Base-by-base conservation (phyloP, 2,797 vertebrate genomes). In the Sebastes itinus region DNA sequence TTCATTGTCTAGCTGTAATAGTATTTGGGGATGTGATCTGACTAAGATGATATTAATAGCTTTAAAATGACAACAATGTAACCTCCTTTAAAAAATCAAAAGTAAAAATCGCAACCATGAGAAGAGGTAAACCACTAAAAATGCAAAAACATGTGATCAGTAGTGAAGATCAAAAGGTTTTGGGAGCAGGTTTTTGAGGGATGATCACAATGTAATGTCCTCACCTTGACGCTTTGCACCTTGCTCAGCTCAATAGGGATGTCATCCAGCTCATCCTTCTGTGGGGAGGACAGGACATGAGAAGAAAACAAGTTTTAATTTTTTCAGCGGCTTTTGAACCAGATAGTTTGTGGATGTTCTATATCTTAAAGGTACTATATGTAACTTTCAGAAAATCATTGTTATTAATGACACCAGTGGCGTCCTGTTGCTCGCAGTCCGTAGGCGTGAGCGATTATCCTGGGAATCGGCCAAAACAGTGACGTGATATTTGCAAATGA, bases 241-340 rank as follows among this genome's bases (percentile, higher is more conserved):
- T 99, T 99, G 95, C 97, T 99, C 84, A 99, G 96, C 93, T 99
- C 98, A 16, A 99, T 97, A 5, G 98, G 97, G 72, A 96, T 94
- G 78, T 97, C 97, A 0, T 98, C 97, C 4, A 97, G 94, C 84
- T 98, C 98, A 0, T 99, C 97, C 71, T 97, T 99, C 98, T 99
- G 83, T 65, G 32, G 74, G 35, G 38, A 78, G 11, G 56, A 79
- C 11, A 85, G 52, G 77, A n/a, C 67, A 32, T 4, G 23, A 62
- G 16, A 74, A 18, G 61, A 65, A 10, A 22, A n/a, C 6, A 73
- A 46, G 7, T 22, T 9, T 28, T 58, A 0, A n/a, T 10, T 56
- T 42, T 56, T 56, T 12, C 22, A 42, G 2, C 23, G 23, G 13
- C 11, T 3, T 23, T 30, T 59, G 14, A 18, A 71, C 6, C 11